Evolutionary conservation across 1,140 invertebrate species (phyloP).

Genomic region (Leptopilina boulardi): DNA sequence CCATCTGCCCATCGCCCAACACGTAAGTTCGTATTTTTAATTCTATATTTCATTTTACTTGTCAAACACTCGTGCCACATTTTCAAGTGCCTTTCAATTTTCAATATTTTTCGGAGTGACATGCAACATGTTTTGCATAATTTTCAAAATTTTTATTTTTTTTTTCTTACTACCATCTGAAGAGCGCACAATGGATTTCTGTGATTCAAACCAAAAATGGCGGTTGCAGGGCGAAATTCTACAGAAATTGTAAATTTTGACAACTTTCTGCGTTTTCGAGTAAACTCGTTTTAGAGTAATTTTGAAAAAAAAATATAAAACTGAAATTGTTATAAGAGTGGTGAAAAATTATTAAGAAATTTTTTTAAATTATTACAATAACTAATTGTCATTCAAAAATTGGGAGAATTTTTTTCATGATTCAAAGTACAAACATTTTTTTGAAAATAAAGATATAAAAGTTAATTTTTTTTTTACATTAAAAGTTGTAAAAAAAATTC

Average conservation of each 20-base stretch:
- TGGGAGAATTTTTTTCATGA: no score
- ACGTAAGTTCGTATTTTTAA: slow-evolving; percentile 69
- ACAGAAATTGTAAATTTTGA: background rate
- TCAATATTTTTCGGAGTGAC: background rate
- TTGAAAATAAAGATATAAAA: no score
- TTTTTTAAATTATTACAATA: no score
- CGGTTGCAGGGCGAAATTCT: slow-evolving; percentile 42
- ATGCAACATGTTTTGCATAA: background rate
- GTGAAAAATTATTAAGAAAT: no score
- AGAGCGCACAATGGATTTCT: slow-evolving; percentile 41
- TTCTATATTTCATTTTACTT: slow-evolving; percentile 30
- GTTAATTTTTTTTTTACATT: no score
- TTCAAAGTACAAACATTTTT: no score
- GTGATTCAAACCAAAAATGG: slow-evolving; percentile 57
- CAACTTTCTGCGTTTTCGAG: background rate
- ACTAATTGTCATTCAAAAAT: no score
- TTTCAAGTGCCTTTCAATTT: slow-evolving; percentile 23
- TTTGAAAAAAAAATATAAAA: no score
- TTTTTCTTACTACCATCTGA: slow-evolving; percentile 11
- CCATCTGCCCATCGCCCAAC: slow-evolving; percentile 72
- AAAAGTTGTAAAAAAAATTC: no score
- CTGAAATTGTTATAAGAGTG: no score
- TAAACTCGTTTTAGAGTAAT: no score
- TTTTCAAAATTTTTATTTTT: slow-evolving; percentile 16
- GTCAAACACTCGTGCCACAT: slow-evolving; percentile 33